A percentile compares a stretch with the other conserved stretches of the same genome.
Conservation (phyloP, 2,113 vertebrate genomes). For the Petaurus breviceps region DNA sequence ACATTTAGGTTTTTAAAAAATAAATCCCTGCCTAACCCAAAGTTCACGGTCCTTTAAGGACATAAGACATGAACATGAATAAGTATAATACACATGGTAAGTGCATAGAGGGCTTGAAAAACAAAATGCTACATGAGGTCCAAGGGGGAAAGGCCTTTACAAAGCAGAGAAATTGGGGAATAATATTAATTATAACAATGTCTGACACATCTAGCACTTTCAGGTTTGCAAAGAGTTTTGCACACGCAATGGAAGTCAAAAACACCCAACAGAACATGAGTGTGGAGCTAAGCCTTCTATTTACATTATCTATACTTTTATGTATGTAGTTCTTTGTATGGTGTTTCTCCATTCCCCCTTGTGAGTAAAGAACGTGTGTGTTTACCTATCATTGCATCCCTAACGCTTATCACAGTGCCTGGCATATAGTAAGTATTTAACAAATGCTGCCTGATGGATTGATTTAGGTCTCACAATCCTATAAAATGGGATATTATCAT, state of each 20-base stretch:
- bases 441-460: neutral
- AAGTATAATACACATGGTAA: neutral
- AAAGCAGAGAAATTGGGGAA: neutral
- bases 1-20: neutral
- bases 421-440: neutral
- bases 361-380: neutral
- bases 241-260: neutral
- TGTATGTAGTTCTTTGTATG: neutral
- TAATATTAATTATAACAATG: neutral
- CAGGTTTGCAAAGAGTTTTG: neutral
- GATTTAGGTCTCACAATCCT: neutral
- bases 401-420: neutral
- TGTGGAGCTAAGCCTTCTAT: too few species aligned
- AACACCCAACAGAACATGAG: too few species aligned
- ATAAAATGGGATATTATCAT: neutral
- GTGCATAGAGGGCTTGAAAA: neutral
- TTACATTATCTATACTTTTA: neutral
- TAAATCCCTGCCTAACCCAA: neutral
- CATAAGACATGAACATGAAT: neutral
- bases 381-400: neutral
- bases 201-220: neutral
- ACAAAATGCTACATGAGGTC: neutral
- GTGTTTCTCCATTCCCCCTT: neutral
- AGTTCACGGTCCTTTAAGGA: neutral
- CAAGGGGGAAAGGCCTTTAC: neutral